phyloP scores from a whole-genome alignment of 2,113 vertebrate genomes.

The Meleagris gallopavo region DNA sequence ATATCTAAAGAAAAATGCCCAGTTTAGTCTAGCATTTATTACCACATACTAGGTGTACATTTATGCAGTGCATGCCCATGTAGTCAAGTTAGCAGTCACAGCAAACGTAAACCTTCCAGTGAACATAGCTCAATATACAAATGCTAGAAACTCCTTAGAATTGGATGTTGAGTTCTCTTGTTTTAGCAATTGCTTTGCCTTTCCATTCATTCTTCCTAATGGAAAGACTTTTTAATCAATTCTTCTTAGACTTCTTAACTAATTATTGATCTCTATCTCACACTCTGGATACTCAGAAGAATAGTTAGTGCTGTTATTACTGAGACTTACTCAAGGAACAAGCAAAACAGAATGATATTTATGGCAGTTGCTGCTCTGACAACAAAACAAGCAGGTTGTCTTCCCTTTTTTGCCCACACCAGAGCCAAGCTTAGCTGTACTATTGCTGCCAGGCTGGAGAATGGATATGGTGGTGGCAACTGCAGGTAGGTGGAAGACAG shows the following conservation, averaged over 20 bases:
- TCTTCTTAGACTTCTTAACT: neutral
- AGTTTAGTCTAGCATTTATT: neutral
- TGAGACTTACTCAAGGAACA: neutral
- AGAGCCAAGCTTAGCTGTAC: neutral
- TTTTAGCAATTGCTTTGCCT: neutral
- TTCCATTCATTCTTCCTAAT: neutral
- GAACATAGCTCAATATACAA: neutral
- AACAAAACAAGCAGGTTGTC: neutral
- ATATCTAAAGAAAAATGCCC: neutral
- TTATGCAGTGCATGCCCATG: neutral
- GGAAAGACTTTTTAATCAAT: neutral
- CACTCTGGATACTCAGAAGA: neutral
- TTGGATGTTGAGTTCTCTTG: neutral
- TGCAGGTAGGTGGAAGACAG: neutral
- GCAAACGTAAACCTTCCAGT: neutral
- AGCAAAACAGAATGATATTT: neutral
- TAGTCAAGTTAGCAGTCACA: neutral
- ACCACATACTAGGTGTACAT: neutral
- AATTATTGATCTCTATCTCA: neutral
- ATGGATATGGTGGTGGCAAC: neutral
- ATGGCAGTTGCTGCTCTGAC: neutral
- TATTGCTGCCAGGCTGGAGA: neutral
- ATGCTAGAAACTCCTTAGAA: neutral
- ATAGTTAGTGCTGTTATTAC: neutral
- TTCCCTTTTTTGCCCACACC: neutral